Base-by-base conservation (phyloP, 2,113 vertebrate species). In the Rhynchopsitta pachyrhyncha region DNA sequence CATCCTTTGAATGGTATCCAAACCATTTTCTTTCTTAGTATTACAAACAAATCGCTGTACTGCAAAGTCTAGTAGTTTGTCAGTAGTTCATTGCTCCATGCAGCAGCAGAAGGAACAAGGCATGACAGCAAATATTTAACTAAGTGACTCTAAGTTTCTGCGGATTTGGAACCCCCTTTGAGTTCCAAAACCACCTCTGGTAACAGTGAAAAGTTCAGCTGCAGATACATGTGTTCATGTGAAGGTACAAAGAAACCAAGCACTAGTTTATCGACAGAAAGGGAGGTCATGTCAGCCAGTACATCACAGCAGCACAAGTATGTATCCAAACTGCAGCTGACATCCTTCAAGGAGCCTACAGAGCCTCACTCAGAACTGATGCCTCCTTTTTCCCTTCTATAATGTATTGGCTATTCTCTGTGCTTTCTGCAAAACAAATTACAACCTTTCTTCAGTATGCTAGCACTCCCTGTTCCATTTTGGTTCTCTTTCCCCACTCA, bases 1-100 rank as follows among this genome's bases (percentile, higher is more conserved):
- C 93, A 95, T 81, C 57, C 81, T 89, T 85, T 97, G 95, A 96
- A 89, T 27, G n/a, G 77, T n/a, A 73, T 92, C 95, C 96, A 96
- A 93, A 91, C 74, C 62, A 70, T 92, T 27, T 69, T 69, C 82
- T 82, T 73, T 69, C 62, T 76, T 17, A 64, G 74, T 64, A 71
- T 82, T 88, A 79, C 74, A 93, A 82, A 84, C 81, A 93, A 95
- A 93, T 88, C 3, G 39, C 86, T 57, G 83, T 78, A 37, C 69
- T 93, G 86, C 69, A 52, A 25, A 82, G 64, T 93, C 88, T 80
- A 78, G 90, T 22, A 88, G 66, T 78, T 73, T 78, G 86, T 94
- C 73, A 55, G 83, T 71, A 89, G 62, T 57, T 89, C 69, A 47
- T 29, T 68, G 73, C 83, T 95, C 66, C 4, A 22, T 11, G 93